Base-by-base conservation (phyloP, 2,113 vertebrate genomes). In the Cyanistes caeruleus region DNA sequence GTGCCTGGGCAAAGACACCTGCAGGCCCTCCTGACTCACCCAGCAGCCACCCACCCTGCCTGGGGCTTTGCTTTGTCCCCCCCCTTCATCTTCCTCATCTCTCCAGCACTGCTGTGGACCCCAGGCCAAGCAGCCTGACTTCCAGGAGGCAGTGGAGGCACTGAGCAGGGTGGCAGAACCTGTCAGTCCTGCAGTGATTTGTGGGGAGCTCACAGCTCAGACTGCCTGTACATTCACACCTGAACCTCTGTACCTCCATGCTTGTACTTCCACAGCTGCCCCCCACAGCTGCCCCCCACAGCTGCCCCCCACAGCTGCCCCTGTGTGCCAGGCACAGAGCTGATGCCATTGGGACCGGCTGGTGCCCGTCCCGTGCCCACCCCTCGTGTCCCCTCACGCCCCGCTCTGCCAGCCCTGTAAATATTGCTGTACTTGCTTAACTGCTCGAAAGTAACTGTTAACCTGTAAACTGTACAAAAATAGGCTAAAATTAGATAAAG, bases 391-490 rank as follows among this genome's bases (percentile, higher is more conserved):
- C 58, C 62, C 72, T 48, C 65, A 4, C 25, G 13, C 69, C 35
- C 95, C 93, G 96, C 97, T 93, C 94, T 90, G 97, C 89, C 84
- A 49, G 73, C 92, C 95, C 93, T 97, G 89, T 96, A 87, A 93
- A 94, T 96, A 96, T 91, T 80, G 98, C 97, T 96, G 93, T 96
- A 87, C 96, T 97, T 88, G 97, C 95, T 98, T 95, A 63, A 90
- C 79, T 76, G 95, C 97, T 97, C 94, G 95, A 95, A 96, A 97
- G 95, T 97, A 93, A 94, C 96, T 95, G 94, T 97, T 95, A 90
- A 96, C 96, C 87, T 97, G 97, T 98, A 96, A 97, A 96, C 95
- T 97, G 88, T 97, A 97, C 96, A 97, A 98, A 96, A 68, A 88
- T 92, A 97, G 97, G 94, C 89, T 95, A 86, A 69, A 87, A 63